A percentile compares a stretch with the other conserved stretches of the same genome.
These are phyloP conservation scores for Drosophila bifasciata DNA, from an alignment of 1,140 invertebrate genomes.

Conservation along the genomic window DNA sequence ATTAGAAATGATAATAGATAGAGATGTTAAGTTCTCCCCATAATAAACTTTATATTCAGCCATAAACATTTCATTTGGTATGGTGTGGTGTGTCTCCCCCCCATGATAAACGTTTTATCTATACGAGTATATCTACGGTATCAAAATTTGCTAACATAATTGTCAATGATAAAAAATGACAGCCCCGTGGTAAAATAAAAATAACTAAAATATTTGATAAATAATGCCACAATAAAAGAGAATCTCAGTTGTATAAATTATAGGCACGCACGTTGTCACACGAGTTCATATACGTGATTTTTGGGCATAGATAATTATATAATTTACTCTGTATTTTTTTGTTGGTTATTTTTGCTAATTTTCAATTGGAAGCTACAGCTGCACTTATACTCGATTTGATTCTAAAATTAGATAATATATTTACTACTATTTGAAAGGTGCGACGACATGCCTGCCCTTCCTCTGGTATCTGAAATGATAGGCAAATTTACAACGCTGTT, in stretches of 20 bases:
- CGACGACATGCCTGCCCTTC: background rate
- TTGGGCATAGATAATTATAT: constrained; percentile 26
- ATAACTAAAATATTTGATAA: constrained; percentile 11
- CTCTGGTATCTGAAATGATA: constrained; percentile 3
- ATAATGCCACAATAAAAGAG: constrained; percentile 4
- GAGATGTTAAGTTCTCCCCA: too few species aligned
- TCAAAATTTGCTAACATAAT: constrained; percentile 8
- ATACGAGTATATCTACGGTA: too few species aligned
- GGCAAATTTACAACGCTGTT: constrained; percentile 19
- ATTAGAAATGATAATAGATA: too few species aligned
- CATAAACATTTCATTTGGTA: too few species aligned
- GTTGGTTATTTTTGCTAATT: constrained; percentile 12
- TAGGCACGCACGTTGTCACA: constrained; percentile 49
- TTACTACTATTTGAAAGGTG: too few species aligned
- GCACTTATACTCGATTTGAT: background rate
- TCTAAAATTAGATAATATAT: constrained; percentile 17
- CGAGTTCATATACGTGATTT: constrained; percentile 38
- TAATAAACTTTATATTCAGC: too few species aligned
- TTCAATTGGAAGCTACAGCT: constrained; percentile 27
- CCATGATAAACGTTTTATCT: too few species aligned
- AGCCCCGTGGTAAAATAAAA: constrained; percentile 10
- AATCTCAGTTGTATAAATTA: constrained; percentile 18
- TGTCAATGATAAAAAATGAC: constrained; percentile 36
- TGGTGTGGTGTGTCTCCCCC: too few species aligned
- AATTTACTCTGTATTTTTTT: constrained; percentile 32